Percentiles rank a stretch among this genome's conserved stretches.
Evolutionary conservation across 2,797 vertebrate species (phyloP).

Genomic region (Danio jaintianensis): DNA sequence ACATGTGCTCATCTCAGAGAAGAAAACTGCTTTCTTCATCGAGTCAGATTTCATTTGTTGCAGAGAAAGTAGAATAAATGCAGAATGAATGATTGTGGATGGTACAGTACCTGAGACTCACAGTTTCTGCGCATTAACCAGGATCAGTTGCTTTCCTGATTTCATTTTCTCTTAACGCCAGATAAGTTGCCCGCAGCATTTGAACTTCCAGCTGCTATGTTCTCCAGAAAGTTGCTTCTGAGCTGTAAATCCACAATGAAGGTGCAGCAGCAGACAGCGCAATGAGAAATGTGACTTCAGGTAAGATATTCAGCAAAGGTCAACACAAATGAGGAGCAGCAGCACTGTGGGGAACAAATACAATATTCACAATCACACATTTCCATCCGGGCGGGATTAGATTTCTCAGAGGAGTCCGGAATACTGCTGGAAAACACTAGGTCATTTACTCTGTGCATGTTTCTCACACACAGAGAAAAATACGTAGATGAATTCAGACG

Average conservation of each 20-base stretch:
- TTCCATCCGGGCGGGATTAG: neutral
- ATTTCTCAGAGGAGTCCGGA: slow-evolving; percentile 8
- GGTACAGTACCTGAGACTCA: neutral
- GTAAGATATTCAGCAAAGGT: slow-evolving; percentile 1
- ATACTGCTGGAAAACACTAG: neutral
- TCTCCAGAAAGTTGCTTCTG: neutral
- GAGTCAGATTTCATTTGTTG: too few species aligned
- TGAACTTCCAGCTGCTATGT: neutral
- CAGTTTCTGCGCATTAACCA: neutral
- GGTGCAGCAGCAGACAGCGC: neutral
- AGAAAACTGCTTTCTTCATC: neutral
- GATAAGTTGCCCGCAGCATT: neutral
- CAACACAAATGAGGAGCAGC: neutral
- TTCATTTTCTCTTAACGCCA: neutral
- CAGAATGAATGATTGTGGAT: too few species aligned
- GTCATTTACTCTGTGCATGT: slow-evolving; percentile 8
- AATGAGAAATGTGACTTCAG: slow-evolving; percentile 4
- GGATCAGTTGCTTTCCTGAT: neutral
- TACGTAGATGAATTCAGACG: neutral
- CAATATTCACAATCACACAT: slow-evolving; percentile 9
- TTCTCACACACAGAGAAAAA: neutral
- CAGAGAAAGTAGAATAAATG: too few species aligned
- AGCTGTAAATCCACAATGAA: neutral
- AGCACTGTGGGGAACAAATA: neutral
- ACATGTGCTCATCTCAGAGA: neutral